phyloP scores from a whole-genome alignment of 1,140 invertebrate species.

The Rhopalosiphum maidis region DNA sequence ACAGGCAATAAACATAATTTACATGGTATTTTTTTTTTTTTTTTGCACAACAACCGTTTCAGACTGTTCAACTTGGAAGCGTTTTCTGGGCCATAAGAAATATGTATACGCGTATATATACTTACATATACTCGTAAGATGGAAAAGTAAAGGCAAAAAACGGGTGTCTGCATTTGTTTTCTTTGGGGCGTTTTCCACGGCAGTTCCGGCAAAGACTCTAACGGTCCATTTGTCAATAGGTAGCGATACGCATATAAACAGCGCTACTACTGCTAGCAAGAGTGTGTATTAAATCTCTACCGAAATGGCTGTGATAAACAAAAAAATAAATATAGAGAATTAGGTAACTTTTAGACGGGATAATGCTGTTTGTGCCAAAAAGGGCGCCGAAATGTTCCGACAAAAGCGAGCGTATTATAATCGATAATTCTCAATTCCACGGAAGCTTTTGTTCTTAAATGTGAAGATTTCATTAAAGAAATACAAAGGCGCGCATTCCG shows the following conservation, averaged over 20 bases:
- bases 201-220: slow-evolving; percentile 42
- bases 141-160: slow-evolving; percentile 26
- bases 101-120: not conserved
- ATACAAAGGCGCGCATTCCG: not conserved
- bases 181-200: slow-evolving; percentile 35
- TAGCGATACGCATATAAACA: slow-evolving; percentile 40
- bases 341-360: slow-evolving; percentile 45
- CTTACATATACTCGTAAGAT: not conserved
- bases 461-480: not conserved
- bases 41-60: slow-evolving; percentile 36
- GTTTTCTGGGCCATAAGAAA: slow-evolving; percentile 35
- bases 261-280: not conserved
- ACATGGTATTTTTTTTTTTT: slow-evolving; percentile 48
- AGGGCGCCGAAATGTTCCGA: slow-evolving; percentile 12
- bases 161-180: slow-evolving; percentile 22
- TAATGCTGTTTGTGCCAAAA: slow-evolving; percentile 22
- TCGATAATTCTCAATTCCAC: slow-evolving; percentile 15
- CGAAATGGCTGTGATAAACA: slow-evolving; percentile 29
- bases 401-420: not conserved
- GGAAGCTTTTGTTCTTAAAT: not conserved
- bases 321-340: slow-evolving; percentile 47
- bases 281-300: slow-evolving; percentile 23
- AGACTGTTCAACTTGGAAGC: slow-evolving; percentile 30
- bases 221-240: slow-evolving; percentile 48
- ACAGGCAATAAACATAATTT: slow-evolving; percentile 48